Conservation (phyloP, 1,140 invertebrate species). For the Drosophila sp. region DNA sequence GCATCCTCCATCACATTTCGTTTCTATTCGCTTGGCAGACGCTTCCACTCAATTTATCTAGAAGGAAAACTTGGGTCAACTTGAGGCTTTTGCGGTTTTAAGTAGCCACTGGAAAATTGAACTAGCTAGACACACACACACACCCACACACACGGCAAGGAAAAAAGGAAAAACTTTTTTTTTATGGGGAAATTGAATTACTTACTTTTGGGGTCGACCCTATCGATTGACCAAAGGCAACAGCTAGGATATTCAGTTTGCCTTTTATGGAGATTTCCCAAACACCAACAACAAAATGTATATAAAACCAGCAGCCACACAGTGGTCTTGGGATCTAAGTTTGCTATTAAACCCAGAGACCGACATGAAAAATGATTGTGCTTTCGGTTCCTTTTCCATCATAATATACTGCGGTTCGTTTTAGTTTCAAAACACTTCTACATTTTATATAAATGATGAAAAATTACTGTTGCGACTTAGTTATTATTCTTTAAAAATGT, state of each 20-base stretch:
- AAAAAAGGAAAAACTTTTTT: constrained; percentile 46
- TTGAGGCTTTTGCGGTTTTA: constrained; percentile 52
- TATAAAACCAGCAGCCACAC: not conserved
- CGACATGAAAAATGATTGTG: not conserved
- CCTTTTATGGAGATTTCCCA: constrained; percentile 4
- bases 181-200: constrained; percentile 53
- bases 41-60: constrained; percentile 63
- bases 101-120: constrained; percentile 49
- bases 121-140: not conserved
- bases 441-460: no score
- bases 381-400: not conserved
- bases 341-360: not conserved
- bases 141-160: not conserved
- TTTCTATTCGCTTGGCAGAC: constrained; percentile 31
- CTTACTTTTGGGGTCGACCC: constrained; percentile 4
- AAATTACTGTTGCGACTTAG: no score
- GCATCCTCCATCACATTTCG: constrained; percentile 39
- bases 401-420: no score
- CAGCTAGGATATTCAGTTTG: constrained; percentile 13
- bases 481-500: no score
- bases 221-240: constrained; percentile 6
- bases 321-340: not conserved
- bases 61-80: constrained; percentile 34
- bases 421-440: no score
- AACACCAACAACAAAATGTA: not conserved